These are phyloP conservation scores for Nyctibius bracteatus DNA, from an alignment of 2,113 vertebrate species.

Conservation along the genomic window DNA sequence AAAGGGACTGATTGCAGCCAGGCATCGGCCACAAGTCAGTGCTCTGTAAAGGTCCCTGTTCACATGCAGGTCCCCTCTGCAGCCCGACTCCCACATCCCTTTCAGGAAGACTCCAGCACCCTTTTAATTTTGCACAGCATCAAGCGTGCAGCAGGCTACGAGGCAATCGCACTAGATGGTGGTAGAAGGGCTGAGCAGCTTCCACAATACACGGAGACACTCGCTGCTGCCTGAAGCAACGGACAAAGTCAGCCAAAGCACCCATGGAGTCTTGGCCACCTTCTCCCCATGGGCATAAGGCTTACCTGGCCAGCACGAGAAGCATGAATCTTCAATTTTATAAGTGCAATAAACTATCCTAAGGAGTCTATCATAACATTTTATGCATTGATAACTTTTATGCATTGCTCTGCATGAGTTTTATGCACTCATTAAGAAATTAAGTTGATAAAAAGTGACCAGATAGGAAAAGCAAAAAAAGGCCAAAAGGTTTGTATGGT, in stretches of 20 bases:
- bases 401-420: constrained; percentile 51
- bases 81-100: accelerated
- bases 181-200: background rate
- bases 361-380: constrained; percentile 9
- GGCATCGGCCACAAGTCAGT: background rate
- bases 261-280: background rate
- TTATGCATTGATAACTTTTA: constrained; percentile 50
- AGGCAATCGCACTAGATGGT: background rate
- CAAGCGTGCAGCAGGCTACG: background rate
- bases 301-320: background rate
- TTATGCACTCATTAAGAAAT: constrained; percentile 56
- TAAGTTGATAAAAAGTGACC: constrained; percentile 56
- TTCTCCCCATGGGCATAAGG: background rate
- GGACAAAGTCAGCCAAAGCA: background rate
- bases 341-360: constrained; percentile 23
- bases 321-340: background rate
- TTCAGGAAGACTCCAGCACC: background rate
- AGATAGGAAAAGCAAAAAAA: background rate
- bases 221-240: background rate
- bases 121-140: background rate
- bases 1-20: background rate
- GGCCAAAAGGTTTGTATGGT: constrained; percentile 18
- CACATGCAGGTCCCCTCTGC: background rate
- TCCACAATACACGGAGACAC: accelerated
- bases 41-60: background rate